phyloP scores from a whole-genome alignment of 2,888 invertebrate species.

The Perizoma flavofasciatum region DNA sequence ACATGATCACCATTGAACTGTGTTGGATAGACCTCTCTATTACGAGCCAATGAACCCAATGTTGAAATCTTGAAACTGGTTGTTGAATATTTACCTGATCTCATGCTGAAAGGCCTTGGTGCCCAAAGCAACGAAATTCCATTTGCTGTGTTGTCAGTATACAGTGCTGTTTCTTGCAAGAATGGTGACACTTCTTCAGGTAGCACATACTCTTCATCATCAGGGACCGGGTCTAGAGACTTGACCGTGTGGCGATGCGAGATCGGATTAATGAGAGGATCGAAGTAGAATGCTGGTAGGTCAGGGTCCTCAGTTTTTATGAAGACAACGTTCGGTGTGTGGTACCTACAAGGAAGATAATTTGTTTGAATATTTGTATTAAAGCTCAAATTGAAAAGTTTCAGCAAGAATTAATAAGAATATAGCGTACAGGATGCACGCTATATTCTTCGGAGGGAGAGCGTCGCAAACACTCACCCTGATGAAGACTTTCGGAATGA shows the following conservation, averaged over 20 bases:
- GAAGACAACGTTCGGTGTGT: constrained; percentile 99
- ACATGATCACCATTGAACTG: no score
- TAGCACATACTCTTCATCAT: constrained; percentile 97
- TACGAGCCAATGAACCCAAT: no score
- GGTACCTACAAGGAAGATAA: constrained; percentile 89
- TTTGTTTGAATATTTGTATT: no score
- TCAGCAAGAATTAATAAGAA: no score
- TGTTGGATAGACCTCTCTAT: no score
- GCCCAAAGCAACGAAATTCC: constrained; percentile 99
- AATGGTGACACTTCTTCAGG: constrained; percentile 96
- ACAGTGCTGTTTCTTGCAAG: constrained; percentile 96
- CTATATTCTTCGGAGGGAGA: no score
- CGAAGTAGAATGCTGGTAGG: constrained; percentile 99
- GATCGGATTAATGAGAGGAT: constrained; percentile 99
- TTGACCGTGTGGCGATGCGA: constrained; percentile 96
- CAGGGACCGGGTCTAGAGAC: constrained; percentile 93
- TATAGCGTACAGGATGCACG: no score
- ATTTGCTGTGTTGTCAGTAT: constrained; percentile 99
- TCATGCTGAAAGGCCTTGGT: constrained; percentile 97
- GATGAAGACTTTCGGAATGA: no score
- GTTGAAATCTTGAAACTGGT: background rate
- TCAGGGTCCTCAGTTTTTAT: constrained; percentile 99
- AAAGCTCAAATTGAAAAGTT: no score
- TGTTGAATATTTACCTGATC: constrained; percentile 86
- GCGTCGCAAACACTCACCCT: no score